phyloP scores from a whole-genome alignment of 2,797 vertebrate species.

The Scolopax bukidnonensis region DNA sequence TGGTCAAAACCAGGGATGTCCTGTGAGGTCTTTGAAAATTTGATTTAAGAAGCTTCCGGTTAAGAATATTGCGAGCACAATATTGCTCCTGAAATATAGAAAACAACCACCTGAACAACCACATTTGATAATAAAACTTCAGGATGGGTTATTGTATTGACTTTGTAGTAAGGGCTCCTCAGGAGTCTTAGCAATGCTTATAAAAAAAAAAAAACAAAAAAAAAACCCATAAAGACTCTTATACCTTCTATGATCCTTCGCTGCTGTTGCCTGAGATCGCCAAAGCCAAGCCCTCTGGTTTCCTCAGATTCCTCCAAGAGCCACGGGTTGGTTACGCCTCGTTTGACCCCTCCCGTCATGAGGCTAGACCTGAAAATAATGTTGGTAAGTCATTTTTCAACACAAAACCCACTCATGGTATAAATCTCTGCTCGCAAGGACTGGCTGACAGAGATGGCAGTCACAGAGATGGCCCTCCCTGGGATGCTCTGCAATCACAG shows the following conservation, averaged over 20 bases:
- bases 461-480: not conserved
- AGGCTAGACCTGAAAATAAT: constrained; percentile 83
- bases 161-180: not conserved
- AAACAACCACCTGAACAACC: not conserved
- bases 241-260: constrained; percentile 90
- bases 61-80: not conserved
- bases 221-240: not conserved
- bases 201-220: not conserved
- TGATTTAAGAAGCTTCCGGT: not conserved
- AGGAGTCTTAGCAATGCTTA: not conserved
- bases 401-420: not conserved
- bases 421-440: not conserved
- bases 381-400: not conserved
- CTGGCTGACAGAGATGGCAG: not conserved
- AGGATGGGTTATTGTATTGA: not conserved
- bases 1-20: not conserved
- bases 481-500: not conserved
- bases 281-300: constrained; percentile 87
- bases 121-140: not conserved
- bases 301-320: constrained; percentile 92
- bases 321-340: constrained; percentile 86
- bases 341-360: constrained; percentile 80
- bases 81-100: not conserved
- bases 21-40: not conserved
- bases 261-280: constrained; percentile 92